phyloP scores from a whole-genome alignment of 2,797 vertebrate genomes.

The Hirundo rustica region DNA sequence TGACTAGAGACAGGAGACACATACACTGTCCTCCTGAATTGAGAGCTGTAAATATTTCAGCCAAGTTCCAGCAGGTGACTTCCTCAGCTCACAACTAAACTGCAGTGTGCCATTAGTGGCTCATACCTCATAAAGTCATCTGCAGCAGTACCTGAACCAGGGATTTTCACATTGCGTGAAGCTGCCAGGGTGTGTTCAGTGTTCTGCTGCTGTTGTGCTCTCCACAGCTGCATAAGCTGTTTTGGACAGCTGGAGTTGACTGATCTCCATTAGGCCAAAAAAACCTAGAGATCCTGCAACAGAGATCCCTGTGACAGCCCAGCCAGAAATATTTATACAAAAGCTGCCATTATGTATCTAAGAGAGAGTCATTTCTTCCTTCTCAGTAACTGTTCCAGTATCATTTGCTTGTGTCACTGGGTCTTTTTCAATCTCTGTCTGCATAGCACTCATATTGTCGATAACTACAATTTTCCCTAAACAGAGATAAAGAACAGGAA shows the following conservation, averaged over 20 bases:
- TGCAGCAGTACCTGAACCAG: not conserved
- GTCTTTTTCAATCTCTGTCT: not conserved
- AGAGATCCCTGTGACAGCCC: not conserved
- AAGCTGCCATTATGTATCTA: not conserved
- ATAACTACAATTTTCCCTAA: not conserved
- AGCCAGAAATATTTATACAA: not conserved
- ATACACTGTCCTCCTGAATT: not conserved
- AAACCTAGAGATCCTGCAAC: not conserved
- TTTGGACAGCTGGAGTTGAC: not conserved
- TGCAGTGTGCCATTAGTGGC: not conserved
- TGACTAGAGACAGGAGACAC: not conserved
- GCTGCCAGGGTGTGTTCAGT: not conserved
- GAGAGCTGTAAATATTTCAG: not conserved
- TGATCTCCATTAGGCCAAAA: not conserved
- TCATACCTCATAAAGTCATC: not conserved
- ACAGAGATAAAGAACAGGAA: not conserved
- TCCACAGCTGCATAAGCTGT: rapidly evolving
- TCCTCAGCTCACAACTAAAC: not conserved
- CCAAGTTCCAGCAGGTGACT: not conserved
- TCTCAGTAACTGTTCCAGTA: not conserved
- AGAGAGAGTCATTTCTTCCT: not conserved
- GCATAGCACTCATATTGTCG: not conserved
- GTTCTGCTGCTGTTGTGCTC: not conserved
- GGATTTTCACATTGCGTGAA: not conserved
- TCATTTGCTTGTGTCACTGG: not conserved